Evolutionary conservation across 2,113 vertebrate genomes (phyloP).

Genomic region (Fulmarus glacialis): DNA sequence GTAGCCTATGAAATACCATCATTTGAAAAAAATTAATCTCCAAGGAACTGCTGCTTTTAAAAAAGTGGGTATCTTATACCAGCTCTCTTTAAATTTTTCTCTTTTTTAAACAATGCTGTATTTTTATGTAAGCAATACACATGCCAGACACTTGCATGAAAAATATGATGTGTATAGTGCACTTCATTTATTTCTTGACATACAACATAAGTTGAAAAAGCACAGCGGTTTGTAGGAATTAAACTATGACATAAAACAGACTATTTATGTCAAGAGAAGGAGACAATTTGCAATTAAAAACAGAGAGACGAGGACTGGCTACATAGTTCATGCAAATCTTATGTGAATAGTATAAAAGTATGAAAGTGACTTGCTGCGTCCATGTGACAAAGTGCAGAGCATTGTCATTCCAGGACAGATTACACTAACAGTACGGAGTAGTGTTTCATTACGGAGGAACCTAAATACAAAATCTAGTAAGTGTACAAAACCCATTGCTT

Average conservation of each 20-base stretch:
- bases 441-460: background rate
- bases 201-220: constrained; percentile 35
- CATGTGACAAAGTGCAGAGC: background rate
- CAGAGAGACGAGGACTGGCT: background rate
- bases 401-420: background rate
- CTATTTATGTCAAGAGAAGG: constrained; percentile 37
- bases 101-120: constrained; percentile 16
- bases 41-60: background rate
- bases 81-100: background rate
- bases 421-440: background rate
- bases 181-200: constrained; percentile 53
- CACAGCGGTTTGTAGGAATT: constrained; percentile 42
- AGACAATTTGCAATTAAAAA: constrained; percentile 32
- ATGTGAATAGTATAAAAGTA: background rate
- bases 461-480: background rate
- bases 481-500: background rate
- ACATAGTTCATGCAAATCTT: background rate
- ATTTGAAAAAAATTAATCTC: background rate
- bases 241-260: constrained; percentile 53
- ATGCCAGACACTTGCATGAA: constrained; percentile 29
- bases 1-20: background rate
- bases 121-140: constrained; percentile 27
- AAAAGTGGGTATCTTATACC: background rate
- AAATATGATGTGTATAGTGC: constrained; percentile 1
- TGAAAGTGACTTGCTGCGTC: background rate